These are phyloP conservation scores for Heliothis subflexa DNA, from an alignment of 1,140 invertebrate genomes.

Conservation along the genomic window DNA sequence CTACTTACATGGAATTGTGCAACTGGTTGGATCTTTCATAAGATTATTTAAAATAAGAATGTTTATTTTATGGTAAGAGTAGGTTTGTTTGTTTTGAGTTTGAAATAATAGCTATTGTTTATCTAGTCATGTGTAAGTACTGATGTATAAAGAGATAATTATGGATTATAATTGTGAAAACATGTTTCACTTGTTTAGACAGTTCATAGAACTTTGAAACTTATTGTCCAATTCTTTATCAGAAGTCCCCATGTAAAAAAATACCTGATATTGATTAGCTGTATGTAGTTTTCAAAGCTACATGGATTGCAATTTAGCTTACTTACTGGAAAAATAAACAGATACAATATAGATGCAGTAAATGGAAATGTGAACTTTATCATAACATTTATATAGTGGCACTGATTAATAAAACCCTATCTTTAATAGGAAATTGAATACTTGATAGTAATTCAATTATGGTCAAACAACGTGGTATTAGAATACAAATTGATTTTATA, in stretches of 20 bases:
- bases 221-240: background rate
- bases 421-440: slow-evolving; percentile 8
- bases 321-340: background rate
- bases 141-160: too few species aligned
- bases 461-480: background rate
- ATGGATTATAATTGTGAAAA: background rate
- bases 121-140: too few species aligned
- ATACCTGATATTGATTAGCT: too few species aligned
- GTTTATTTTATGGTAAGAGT: too few species aligned
- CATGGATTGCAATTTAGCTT: too few species aligned
- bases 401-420: slow-evolving; percentile 30
- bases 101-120: too few species aligned
- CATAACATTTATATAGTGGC: slow-evolving; percentile 12
- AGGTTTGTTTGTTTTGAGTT: too few species aligned
- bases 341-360: background rate
- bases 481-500: slow-evolving; percentile 19
- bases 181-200: background rate
- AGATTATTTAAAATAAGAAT: too few species aligned
- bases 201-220: background rate
- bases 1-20: too few species aligned
- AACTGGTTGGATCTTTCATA: too few species aligned
- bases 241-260: too few species aligned
- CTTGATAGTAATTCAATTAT: background rate
- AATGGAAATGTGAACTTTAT: slow-evolving; percentile 7
- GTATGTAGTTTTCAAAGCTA: too few species aligned